Evolutionary conservation across 2,888 invertebrate species (phyloP), one percentile per base, ranked within the genome.

Genomic region (Apocheima hispidaria): DNA sequence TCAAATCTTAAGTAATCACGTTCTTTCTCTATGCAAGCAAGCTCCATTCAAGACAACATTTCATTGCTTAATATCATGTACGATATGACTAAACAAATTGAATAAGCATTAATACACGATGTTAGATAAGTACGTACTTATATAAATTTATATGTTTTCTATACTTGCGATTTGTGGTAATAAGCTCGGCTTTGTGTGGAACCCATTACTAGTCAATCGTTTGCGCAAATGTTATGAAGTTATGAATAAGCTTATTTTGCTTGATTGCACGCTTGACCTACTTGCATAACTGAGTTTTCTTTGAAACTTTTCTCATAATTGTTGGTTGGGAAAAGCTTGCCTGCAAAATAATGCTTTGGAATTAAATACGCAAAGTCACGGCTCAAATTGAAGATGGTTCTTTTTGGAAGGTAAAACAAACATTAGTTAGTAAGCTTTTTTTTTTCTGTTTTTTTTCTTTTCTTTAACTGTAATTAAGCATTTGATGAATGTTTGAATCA

Each of bases 271-370:
- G 48, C 52, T 57, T 57, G 61, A 57, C 61, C 61, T 57, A 57
- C 36, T 57, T 57, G 18, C 41, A 10, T 18, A 53, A 53, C 61
- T 62, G 48, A 41, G 48, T 48, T 57, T 62, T 51, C 61, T 53
- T 62, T 56, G 56, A 56, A 62, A 62, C 56, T 62, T 62, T 57
- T 52, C 56, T 61, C 61, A 62, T 62, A 43, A 62, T 62, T 62
- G 61, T 62, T 57, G 56, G 61, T 57, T 48, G 43, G 56, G 36
- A 62, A 55, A 61, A 62, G 52, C 41, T 61, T 51, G 50, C 56
- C 48, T 56, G 56, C 56, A 52, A 57, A 56, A 57, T 62, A 57
- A 62, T 57, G 56, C 56, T 52, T 56, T 41, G 41, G 49, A 56
- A 61, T 56, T 61, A 53, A 61, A 35, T 56, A 36, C 48, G 23